These are phyloP conservation scores for Eurytoma californica DNA, from an alignment of 2,888 invertebrate genomes.

Conservation along the genomic window DNA sequence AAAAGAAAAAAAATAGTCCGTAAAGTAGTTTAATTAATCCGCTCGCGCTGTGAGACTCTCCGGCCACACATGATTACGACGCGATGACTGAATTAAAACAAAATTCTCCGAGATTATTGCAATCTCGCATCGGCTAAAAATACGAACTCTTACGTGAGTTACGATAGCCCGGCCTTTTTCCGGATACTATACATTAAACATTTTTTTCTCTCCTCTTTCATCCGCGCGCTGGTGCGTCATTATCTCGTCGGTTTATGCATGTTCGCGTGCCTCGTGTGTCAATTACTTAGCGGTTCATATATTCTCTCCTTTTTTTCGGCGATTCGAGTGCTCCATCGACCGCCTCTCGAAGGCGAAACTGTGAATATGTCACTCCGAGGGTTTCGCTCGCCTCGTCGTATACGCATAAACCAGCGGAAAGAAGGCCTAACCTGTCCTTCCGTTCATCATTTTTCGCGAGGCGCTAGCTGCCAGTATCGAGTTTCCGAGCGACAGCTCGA, in stretches of 20 bases:
- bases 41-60: background rate
- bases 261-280: background rate
- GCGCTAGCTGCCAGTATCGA: too few relatives aligned
- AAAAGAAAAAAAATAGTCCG: background rate
- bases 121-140: conserved; percentile 36
- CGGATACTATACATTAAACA: background rate
- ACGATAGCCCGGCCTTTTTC: conserved; percentile 22
- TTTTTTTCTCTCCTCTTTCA: background rate
- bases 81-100: background rate
- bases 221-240: background rate
- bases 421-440: too few relatives aligned
- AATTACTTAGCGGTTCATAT: background rate
- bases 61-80: background rate
- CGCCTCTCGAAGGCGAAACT: background rate
- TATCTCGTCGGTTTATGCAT: background rate
- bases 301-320: background rate
- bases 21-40: background rate
- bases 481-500: too few relatives aligned
- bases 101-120: conserved; percentile 2
- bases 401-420: too few relatives aligned
- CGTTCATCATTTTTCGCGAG: too few relatives aligned
- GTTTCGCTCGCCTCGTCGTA: too few relatives aligned
- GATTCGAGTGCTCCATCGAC: background rate
- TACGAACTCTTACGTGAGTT: conserved; percentile 31
- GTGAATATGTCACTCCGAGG: too few relatives aligned